These are phyloP conservation scores for Capra hircus DNA, from an alignment of 2,113 vertebrate genomes.

Conservation along the genomic window DNA sequence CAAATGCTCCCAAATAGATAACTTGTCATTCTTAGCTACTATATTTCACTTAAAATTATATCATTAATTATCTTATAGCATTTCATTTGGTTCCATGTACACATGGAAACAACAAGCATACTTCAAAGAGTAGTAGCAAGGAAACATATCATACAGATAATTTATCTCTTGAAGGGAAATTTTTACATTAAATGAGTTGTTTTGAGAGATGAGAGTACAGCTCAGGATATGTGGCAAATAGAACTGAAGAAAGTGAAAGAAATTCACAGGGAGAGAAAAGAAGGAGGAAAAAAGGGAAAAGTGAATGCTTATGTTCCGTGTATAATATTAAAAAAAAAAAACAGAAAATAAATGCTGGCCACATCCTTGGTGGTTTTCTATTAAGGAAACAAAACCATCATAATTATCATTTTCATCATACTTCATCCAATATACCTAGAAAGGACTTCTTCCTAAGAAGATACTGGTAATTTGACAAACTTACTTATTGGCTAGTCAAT, in stretches of 20 bases:
- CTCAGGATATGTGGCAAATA: slow-evolving; percentile 35
- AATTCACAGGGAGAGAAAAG: neutral
- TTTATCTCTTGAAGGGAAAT: slow-evolving; percentile 65
- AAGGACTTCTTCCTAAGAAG: neutral
- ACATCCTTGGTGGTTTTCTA: slow-evolving; percentile 33
- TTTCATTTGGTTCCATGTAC: neutral
- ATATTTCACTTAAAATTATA: neutral
- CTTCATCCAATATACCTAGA: neutral
- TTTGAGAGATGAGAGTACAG: slow-evolving; percentile 32
- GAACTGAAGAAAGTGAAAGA: slow-evolving; percentile 45
- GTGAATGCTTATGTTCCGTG: neutral
- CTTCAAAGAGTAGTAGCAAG: neutral
- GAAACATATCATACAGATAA: slow-evolving; percentile 30
- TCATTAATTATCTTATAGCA: neutral
- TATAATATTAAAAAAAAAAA: neutral
- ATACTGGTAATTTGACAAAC: neutral
- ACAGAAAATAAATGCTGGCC: slow-evolving; percentile 40
- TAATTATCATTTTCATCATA: neutral
- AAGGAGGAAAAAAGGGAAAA: neutral
- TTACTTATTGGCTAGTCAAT: neutral
- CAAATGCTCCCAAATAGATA: neutral
- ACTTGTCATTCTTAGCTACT: neutral
- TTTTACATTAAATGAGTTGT: slow-evolving; percentile 69
- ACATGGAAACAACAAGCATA: neutral
- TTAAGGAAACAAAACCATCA: neutral